Evolutionary conservation across 2,113 vertebrate genomes (phyloP), one percentile per base, ranked within the genome.

Genomic region (Phodopus roborovskii): DNA sequence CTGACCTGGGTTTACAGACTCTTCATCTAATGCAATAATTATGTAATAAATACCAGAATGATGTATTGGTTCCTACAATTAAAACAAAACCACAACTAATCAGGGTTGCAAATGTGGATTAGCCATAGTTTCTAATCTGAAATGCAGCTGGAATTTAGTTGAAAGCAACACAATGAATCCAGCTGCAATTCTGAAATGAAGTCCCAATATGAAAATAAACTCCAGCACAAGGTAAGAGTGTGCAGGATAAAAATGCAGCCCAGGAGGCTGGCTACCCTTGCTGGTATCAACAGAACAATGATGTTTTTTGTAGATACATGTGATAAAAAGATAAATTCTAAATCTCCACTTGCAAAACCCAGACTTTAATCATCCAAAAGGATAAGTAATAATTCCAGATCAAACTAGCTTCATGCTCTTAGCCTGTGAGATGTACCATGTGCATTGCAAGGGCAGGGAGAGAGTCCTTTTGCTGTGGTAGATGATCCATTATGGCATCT

Each of bases 161-260:
- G 66, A 95, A 68, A 84, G 91, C n/a, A 62, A 68, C 26, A 73
- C 36, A 42, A 22, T 77, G 74, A 92, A n/a, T 90, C 81, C 33
- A 60, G 50, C 2, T 74, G 33, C 11, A 86, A 50, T 53, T 16
- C 0, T 74, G 50, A 91, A 94, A 82, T 16, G 20, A 90, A 92
- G 93, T 66, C 26, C 48, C 30, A 19, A 58, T 53, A 33, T 16
- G 16, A 77, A 88, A 92, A 64, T 4, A 28, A 28, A 62, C 33
- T 78, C 17, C 39, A 45, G 33, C 30, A 33, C 17, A 33, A 3
- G 6, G 62, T 11, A 42, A 50, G 30, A 42, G 1, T 16, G 10
- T 24, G 79, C 3, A 22, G 87, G 74, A 48, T 70, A 39, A 88
- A 74, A 74, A 48, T 13, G 48, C 60, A 83, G 22, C 30, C 42